phyloP scores from a whole-genome alignment of 2,797 vertebrate species.

The Phataginus tetradactyla region DNA sequence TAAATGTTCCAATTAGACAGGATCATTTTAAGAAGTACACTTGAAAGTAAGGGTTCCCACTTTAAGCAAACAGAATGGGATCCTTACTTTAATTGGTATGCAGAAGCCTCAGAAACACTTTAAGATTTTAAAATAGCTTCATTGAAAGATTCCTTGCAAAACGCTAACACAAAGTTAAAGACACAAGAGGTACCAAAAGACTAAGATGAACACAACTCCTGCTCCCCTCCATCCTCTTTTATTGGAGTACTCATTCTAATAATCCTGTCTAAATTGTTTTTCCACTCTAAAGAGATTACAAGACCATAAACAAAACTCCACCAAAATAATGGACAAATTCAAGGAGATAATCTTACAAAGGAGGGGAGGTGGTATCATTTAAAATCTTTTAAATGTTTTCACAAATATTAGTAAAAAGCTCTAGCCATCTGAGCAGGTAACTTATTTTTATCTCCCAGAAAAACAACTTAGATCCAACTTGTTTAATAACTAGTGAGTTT shows the following conservation, averaged over 20 bases:
- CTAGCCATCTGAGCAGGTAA: neutral
- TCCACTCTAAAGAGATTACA: neutral
- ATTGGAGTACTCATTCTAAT: neutral
- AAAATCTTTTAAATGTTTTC: neutral
- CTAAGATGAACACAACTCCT: neutral
- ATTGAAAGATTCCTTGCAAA: neutral
- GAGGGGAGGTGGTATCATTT: neutral
- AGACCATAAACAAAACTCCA: neutral
- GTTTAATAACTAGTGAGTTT: neutral
- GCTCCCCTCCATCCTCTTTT: neutral
- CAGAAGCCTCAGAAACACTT: neutral
- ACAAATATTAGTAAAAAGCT: neutral
- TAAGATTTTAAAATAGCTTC: neutral
- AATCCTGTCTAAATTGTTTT: neutral
- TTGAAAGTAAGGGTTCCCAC: neutral
- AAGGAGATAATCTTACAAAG: neutral
- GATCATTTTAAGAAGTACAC: neutral
- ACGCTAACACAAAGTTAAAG: neutral
- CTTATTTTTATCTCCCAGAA: neutral
- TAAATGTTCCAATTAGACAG: neutral
- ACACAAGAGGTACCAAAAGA: neutral
- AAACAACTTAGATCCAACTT: neutral
- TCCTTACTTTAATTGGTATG: neutral
- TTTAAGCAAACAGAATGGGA: neutral
- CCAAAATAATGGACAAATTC: neutral